Percentiles rank a stretch among this genome's conserved stretches.
These are phyloP conservation scores for Melanerpes aurifrons DNA, from an alignment of 2,113 vertebrate genomes.

Conservation along the genomic window DNA sequence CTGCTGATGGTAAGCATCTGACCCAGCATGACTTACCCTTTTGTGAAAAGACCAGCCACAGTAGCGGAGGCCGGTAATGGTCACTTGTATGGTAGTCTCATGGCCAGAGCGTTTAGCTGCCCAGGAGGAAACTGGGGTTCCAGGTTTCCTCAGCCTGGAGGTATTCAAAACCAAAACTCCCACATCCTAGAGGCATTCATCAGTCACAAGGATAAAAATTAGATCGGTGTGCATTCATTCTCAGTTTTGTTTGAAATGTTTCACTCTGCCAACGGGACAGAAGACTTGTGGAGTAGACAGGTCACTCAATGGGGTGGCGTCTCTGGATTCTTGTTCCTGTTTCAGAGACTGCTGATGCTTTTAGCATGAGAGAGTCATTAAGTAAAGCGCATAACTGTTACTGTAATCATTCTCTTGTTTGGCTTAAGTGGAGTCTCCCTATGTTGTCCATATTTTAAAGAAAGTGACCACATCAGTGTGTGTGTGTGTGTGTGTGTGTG, in stretches of 20 bases:
- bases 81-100: background rate
- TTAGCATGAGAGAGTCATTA: background rate
- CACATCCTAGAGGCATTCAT: background rate
- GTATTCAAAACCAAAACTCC: background rate
- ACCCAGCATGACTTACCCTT: slow-evolving; percentile 5
- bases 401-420: background rate
- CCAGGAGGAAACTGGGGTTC: background rate
- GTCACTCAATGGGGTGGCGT: background rate
- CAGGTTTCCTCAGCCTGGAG: slow-evolving; percentile 17
- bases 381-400: background rate
- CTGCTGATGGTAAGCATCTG: slow-evolving; percentile 6
- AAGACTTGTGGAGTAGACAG: background rate
- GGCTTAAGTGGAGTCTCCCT: background rate
- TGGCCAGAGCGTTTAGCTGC: background rate
- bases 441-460: background rate
- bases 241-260: background rate
- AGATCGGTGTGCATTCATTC: background rate
- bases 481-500: background rate
- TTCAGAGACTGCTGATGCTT: background rate
- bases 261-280: background rate
- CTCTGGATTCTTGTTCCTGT: background rate
- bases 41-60: background rate
- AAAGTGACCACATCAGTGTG: background rate
- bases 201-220: background rate
- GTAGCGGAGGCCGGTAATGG: background rate